A percentile compares a stretch with the other conserved stretches of the same genome.
These are phyloP conservation scores for Colossoma macropomum DNA, from an alignment of 2,113 vertebrate genomes.

Conservation along the genomic window DNA sequence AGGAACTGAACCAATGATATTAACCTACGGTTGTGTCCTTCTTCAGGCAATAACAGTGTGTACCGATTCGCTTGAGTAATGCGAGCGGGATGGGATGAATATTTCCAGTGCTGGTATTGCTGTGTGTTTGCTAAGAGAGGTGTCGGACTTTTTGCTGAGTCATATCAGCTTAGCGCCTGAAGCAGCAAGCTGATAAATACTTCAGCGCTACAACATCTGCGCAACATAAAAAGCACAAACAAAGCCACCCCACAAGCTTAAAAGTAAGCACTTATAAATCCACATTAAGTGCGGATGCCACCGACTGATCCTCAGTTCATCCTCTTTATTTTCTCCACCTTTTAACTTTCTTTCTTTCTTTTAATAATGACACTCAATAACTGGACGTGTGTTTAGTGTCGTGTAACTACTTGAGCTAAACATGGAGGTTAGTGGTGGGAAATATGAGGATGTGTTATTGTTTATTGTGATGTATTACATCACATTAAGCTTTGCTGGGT, in stretches of 20 bases:
- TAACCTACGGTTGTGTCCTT: background rate
- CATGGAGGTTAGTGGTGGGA: background rate
- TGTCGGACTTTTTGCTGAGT: background rate
- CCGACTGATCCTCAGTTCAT: background rate
- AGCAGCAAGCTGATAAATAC: background rate
- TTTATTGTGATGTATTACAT: background rate
- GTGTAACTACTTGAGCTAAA: background rate
- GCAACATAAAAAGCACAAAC: slow-evolving; percentile 2
- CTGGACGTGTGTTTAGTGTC: background rate
- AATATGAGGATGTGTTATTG: background rate
- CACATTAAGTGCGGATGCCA: background rate
- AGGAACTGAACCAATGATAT: too few species aligned
- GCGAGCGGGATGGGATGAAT: background rate
- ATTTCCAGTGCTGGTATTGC: background rate
- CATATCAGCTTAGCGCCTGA: slow-evolving; percentile 1
- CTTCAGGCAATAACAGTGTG: background rate
- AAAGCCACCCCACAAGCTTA: background rate
- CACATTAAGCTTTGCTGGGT: background rate
- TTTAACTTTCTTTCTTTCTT: background rate
- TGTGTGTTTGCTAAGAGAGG: background rate
- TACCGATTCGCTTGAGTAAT: background rate
- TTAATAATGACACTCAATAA: background rate
- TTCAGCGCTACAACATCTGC: background rate
- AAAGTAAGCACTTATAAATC: background rate
- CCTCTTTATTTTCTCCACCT: too few species aligned